Conservation (phyloP, 1,140 invertebrate species). For the Coenobita brevimanus region DNA sequence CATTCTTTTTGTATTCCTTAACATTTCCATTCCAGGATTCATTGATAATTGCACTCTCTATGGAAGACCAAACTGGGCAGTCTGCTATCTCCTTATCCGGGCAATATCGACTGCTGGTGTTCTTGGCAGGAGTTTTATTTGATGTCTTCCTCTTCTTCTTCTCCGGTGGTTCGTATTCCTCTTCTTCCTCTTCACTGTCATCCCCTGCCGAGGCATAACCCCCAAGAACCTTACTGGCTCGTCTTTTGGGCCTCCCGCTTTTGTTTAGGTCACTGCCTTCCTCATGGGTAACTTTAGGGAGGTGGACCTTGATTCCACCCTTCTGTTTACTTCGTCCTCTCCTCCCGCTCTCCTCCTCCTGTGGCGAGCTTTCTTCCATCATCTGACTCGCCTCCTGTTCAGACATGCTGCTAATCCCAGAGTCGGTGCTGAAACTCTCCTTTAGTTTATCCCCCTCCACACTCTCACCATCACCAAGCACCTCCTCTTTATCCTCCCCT, state of each 20-base stretch:
- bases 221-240: conserved; percentile 9
- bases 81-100: conserved; percentile 54
- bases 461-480: background rate
- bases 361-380: background rate
- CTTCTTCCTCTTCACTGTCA: conserved; percentile 33
- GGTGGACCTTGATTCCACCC: conserved; percentile 24
- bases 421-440: background rate
- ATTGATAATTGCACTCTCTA: conserved; percentile 59
- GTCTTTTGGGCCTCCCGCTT: conserved; percentile 31
- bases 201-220: conserved; percentile 13
- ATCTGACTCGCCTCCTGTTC: background rate
- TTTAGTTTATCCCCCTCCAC: background rate
- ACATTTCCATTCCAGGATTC: conserved; percentile 58
- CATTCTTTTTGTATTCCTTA: conserved; percentile 64
- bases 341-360: background rate
- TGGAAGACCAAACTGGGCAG: conserved; percentile 33
- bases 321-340: background rate
- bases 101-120: conserved; percentile 23
- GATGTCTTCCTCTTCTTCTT: conserved; percentile 25
- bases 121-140: conserved; percentile 29
- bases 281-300: background rate
- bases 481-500: conserved; percentile 25
- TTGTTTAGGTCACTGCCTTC: conserved; percentile 1
- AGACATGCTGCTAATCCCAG: background rate
- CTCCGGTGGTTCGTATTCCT: conserved; percentile 27